Evolutionary conservation across 2,888 invertebrate species (phyloP).

Genomic region (Drosophila picticornis): DNA sequence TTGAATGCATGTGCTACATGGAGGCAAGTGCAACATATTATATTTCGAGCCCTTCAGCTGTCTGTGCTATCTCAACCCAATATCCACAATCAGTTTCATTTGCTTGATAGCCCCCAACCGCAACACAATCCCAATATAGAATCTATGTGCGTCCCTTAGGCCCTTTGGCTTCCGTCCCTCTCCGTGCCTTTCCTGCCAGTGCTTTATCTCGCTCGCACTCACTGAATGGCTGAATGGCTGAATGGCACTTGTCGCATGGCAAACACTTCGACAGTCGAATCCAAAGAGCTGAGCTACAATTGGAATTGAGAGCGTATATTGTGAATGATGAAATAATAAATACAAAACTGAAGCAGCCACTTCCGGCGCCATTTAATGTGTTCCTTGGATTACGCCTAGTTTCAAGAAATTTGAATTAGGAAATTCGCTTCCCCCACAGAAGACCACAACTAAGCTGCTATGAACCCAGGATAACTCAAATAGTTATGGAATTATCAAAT

Average conservation of each 20-base stretch:
- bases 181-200: background rate
- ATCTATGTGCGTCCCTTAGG: background rate
- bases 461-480: rapidly evolving
- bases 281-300: conserved; percentile 42
- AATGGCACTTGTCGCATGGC: conserved; percentile 46
- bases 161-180: too few relatives aligned
- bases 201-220: conserved; percentile 10
- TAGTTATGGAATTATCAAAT: background rate
- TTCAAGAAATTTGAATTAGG: background rate
- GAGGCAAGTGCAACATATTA: conserved; percentile 17
- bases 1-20: background rate
- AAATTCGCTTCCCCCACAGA: background rate
- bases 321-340: conserved; percentile 65
- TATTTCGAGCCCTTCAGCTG: conserved; percentile 26
- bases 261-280: conserved; percentile 59
- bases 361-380: background rate
- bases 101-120: conserved; percentile 19
- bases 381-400: background rate
- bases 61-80: conserved; percentile 10
- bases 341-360: conserved; percentile 51
- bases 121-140: conserved; percentile 32
- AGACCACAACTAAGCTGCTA: background rate
- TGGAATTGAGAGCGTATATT: conserved; percentile 65
- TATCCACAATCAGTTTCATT: conserved; percentile 41
- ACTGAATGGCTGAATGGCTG: too few relatives aligned